Evolutionary conservation across 2,888 invertebrate genomes (phyloP).

Genomic region (Caenorhabditis sp.): DNA sequence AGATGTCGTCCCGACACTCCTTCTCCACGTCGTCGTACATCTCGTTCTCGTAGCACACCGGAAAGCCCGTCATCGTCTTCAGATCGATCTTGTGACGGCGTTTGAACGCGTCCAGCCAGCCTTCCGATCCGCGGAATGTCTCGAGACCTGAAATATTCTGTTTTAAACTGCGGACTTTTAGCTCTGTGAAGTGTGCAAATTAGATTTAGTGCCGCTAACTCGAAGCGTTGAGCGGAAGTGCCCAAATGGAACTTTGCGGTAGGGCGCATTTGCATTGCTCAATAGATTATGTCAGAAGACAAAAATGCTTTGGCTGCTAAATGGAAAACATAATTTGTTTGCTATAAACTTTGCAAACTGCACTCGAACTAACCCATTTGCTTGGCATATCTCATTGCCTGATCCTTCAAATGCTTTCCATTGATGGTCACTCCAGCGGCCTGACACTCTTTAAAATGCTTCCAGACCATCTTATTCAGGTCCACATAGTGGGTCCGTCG

Average conservation of each 20-base stretch:
- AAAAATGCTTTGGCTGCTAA: too few species aligned
- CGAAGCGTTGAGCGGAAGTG: too few species aligned
- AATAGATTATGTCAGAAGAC: background rate
- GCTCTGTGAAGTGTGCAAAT: too few species aligned
- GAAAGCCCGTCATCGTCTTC: slow-evolving; percentile 64
- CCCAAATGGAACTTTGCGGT: too few species aligned
- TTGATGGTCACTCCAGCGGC: slow-evolving; percentile 50
- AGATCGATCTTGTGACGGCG: slow-evolving; percentile 67
- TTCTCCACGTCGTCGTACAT: slow-evolving; percentile 45
- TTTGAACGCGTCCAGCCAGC: slow-evolving; percentile 71
- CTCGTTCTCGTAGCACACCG: slow-evolving; percentile 63
- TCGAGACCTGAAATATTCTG: slow-evolving; percentile 54
- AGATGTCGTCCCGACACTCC: slow-evolving; percentile 38
- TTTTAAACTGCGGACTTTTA: too few species aligned
- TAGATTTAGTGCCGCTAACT: too few species aligned
- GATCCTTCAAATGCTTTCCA: slow-evolving; percentile 64
- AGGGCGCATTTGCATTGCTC: too few species aligned
- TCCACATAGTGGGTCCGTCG: slow-evolving; percentile 63
- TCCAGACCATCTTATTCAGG: slow-evolving; percentile 66
- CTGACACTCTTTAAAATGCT: slow-evolving; percentile 64
- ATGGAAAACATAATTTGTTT: too few species aligned
- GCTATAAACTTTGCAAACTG: background rate
- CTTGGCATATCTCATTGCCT: slow-evolving; percentile 62
- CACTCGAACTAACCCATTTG: slow-evolving; percentile 56
- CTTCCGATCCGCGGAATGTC: slow-evolving; percentile 68